Evolutionary conservation across 2,113 vertebrate genomes (phyloP).

Genomic region (Microtus pennsylvanicus): DNA sequence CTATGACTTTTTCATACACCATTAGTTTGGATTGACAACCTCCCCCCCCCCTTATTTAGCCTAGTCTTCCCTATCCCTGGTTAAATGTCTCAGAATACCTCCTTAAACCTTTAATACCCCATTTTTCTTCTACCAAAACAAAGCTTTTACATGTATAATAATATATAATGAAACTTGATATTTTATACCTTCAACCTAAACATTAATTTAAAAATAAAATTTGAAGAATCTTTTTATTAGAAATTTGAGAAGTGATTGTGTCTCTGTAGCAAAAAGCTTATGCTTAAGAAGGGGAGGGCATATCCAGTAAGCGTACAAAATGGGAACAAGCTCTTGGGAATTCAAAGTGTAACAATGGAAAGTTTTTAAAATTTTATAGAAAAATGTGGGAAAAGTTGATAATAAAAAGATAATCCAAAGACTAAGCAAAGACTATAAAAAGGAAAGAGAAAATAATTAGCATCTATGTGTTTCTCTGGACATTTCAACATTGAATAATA

Average conservation of each 20-base stretch:
- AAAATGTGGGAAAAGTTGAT: not conserved
- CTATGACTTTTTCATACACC: not conserved
- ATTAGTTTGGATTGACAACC: not conserved
- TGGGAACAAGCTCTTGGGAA: not conserved
- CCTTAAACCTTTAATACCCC: not conserved
- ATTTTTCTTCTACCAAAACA: not conserved
- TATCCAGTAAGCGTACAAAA: not conserved
- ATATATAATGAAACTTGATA: not conserved
- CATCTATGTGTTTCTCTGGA: not conserved
- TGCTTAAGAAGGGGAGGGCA: not conserved
- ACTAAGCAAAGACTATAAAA: not conserved
- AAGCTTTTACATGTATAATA: not conserved
- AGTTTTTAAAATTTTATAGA: not conserved
- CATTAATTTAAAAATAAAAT: not conserved
- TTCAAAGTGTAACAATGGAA: not conserved
- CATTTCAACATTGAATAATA: not conserved
- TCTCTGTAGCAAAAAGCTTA: not conserved
- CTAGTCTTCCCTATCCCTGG: not conserved
- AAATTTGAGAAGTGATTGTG: not conserved
- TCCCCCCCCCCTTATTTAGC: not conserved
- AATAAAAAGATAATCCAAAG: not conserved
- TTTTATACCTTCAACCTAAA: not conserved
- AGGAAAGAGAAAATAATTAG: not conserved
- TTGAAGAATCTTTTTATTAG: not conserved
- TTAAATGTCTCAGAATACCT: not conserved